Conservation (phyloP, 2,888 invertebrate genomes). For the Ceratothoa steindachneri region DNA sequence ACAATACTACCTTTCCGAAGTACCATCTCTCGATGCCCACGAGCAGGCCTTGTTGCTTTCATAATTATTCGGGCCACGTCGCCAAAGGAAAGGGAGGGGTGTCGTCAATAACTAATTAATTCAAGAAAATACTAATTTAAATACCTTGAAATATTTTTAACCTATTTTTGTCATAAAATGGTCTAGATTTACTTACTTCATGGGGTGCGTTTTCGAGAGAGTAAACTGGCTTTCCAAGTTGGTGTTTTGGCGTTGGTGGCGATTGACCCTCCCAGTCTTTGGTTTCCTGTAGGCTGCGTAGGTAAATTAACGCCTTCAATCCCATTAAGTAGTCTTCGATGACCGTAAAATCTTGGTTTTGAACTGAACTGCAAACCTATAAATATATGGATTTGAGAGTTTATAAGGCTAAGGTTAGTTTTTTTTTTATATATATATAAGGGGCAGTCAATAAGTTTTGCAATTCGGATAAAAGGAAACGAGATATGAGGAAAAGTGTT, state of each 20-base stretch:
- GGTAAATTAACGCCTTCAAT: constrained; percentile 77
- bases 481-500: too few species aligned
- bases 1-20: too few species aligned
- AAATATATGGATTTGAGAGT: too few species aligned
- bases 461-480: too few species aligned
- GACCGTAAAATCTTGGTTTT: constrained; percentile 97
- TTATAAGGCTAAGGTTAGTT: neutral
- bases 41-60: too few species aligned
- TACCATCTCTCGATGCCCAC: too few species aligned
- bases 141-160: constrained; percentile 5
- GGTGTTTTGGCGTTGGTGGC: constrained; percentile 82
- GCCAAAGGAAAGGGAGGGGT: too few species aligned
- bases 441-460: too few species aligned
- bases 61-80: too few species aligned
- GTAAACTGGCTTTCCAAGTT: constrained; percentile 82
- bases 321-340: constrained; percentile 88
- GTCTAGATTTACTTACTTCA: constrained; percentile 64
- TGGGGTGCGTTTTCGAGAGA: constrained; percentile 64
- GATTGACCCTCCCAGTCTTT: constrained; percentile 89
- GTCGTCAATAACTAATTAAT: too few species aligned
- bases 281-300: constrained; percentile 64
- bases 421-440: too few species aligned
- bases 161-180: constrained; percentile 17
- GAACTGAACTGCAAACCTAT: constrained; percentile 90
- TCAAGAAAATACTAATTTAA: neutral